A percentile compares a stretch with the other conserved stretches of the same genome.
Conservation (phyloP, 2,888 invertebrate species). For the Boloria selene region DNA sequence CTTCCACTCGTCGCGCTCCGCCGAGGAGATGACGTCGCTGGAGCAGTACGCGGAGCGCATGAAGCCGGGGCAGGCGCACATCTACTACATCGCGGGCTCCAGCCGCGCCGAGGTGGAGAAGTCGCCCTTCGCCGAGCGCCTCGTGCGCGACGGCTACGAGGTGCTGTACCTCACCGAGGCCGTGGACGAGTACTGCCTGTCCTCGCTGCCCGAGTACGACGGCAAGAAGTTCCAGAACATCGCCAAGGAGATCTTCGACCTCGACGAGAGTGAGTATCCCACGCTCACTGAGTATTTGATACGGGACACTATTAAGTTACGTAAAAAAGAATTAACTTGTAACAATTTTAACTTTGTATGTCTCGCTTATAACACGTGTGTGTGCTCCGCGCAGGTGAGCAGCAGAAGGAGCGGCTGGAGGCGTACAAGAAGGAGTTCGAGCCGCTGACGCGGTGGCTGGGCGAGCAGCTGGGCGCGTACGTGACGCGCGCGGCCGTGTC, state of each 20-base stretch:
- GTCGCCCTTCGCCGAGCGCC: constrained; percentile 97
- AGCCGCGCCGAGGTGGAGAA: constrained; percentile 86
- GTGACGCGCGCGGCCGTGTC: constrained; percentile 91
- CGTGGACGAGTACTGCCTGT: constrained; percentile 98
- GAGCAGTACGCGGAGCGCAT: constrained; percentile 96
- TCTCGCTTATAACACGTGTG: too few relatives aligned
- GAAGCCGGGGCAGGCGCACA: constrained; percentile 96
- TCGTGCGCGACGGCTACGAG: constrained; percentile 96
- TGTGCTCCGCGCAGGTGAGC: constrained; percentile 63
- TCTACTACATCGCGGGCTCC: constrained; percentile 98
- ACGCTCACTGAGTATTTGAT: too few relatives aligned
- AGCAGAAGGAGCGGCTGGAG: constrained; percentile 88
- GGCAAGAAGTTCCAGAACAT: constrained; percentile 99
- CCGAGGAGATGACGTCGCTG: constrained; percentile 86
- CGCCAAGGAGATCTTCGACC: constrained; percentile 97
- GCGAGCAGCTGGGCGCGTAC: constrained; percentile 90
- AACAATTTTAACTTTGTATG: too few relatives aligned
- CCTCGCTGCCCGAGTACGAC: constrained; percentile 98
- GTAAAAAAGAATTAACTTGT: too few relatives aligned
- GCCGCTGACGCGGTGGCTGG: constrained; percentile 95
- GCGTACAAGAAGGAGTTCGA: constrained; percentile 90
- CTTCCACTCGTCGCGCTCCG: constrained; percentile 90
- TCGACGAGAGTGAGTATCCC: constrained; percentile 87
- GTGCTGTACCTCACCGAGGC: constrained; percentile 97
- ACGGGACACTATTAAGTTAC: too few relatives aligned